Evolutionary conservation across 2,888 invertebrate species (phyloP).

Genomic region (Synanthedon andrenaeformis): DNA sequence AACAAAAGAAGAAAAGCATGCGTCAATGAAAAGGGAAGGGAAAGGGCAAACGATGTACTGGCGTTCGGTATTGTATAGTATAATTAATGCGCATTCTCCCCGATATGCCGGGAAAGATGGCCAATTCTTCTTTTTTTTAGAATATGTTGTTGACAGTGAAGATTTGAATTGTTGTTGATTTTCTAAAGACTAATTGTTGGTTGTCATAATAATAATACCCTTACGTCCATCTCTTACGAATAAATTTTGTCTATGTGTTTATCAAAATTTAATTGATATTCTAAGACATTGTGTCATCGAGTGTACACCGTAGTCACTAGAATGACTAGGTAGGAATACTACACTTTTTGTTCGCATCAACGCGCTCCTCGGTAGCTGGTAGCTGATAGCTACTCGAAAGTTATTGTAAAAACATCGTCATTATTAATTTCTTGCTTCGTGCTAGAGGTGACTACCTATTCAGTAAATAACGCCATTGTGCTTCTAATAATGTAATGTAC

Average conservation of each 20-base stretch:
- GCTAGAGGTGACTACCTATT: slow-evolving; percentile 31
- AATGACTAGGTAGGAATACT: slow-evolving; percentile 19
- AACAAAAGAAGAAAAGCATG: too few species aligned
- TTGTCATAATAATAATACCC: too few species aligned
- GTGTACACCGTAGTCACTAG: slow-evolving; percentile 24
- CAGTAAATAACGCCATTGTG: slow-evolving; percentile 26
- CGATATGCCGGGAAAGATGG: too few species aligned
- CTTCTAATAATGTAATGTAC: background rate
- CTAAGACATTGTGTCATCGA: slow-evolving; percentile 8
- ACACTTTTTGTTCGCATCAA: slow-evolving; percentile 41
- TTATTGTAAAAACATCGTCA: slow-evolving; percentile 26
- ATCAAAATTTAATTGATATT: background rate
- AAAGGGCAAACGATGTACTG: too few species aligned
- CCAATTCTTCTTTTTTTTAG: too few species aligned
- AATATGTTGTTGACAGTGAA: too few species aligned
- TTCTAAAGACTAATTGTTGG: too few species aligned
- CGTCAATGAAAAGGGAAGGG: too few species aligned
- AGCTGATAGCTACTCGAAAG: slow-evolving; percentile 18
- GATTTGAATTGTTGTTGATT: too few species aligned
- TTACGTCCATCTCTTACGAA: too few species aligned
- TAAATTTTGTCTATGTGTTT: background rate
- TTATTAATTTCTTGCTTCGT: slow-evolving; percentile 24
- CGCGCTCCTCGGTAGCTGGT: slow-evolving; percentile 36
- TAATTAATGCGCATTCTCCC: too few species aligned
- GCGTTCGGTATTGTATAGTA: too few species aligned